Evolutionary conservation across 2,113 vertebrate species (phyloP).

Genomic region (Corvus hawaiiensis): DNA sequence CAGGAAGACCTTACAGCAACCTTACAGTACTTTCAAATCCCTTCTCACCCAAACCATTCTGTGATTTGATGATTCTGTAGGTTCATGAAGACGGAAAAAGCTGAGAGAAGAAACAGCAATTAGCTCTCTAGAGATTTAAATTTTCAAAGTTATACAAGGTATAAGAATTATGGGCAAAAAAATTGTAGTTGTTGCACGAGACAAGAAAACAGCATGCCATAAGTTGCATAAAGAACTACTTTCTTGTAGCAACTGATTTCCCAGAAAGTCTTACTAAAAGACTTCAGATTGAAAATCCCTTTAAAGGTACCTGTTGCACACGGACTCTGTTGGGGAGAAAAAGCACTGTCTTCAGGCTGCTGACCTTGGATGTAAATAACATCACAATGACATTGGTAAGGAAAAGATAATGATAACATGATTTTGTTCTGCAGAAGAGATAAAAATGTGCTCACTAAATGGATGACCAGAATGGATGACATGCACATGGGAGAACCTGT

Average conservation of each 20-base stretch:
- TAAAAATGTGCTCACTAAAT: not conserved
- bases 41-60: not conserved
- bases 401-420: not conserved
- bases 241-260: not conserved
- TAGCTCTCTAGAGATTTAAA: not conserved
- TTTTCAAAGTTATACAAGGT: not conserved
- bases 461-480: not conserved
- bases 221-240: not conserved
- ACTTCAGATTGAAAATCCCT: not conserved
- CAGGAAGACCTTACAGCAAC: fast-evolving
- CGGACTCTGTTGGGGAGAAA: not conserved
- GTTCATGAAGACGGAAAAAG: not conserved
- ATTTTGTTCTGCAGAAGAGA: not conserved
- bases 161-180: not conserved
- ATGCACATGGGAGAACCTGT: not conserved
- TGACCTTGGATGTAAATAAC: not conserved
- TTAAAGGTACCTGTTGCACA: not conserved
- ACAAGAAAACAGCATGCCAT: not conserved
- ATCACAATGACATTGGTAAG: not conserved
- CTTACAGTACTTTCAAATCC: not conserved
- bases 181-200: not conserved
- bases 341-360: not conserved
- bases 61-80: not conserved
- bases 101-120: not conserved
- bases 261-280: not conserved